Conservation (phyloP, 2,797 vertebrate species). For the Anas bahamensis region DNA sequence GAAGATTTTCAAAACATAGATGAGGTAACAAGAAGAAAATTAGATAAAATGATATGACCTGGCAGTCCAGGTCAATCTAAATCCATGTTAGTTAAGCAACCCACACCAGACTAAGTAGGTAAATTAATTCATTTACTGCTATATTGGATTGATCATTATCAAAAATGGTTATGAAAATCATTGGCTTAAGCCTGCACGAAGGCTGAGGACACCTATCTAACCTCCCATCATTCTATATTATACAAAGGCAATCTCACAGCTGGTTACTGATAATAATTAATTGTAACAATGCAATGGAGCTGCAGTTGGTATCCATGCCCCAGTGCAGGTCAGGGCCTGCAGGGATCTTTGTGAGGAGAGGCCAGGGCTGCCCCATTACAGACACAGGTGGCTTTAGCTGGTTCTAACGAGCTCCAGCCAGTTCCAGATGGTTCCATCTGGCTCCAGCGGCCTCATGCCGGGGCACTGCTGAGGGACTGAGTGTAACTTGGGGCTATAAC, state of each 20-base stretch:
- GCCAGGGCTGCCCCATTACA: accelerated
- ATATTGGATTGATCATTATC: background rate
- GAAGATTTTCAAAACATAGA: background rate
- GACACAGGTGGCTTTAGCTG: accelerated
- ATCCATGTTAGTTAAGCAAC: background rate
- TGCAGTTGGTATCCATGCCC: background rate
- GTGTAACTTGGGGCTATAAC: background rate
- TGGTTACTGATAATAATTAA: background rate
- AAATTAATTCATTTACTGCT: background rate
- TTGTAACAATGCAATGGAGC: background rate
- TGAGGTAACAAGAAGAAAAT: background rate
- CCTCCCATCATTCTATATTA: background rate
- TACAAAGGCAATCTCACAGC: background rate
- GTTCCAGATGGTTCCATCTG: background rate
- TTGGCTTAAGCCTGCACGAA: background rate
- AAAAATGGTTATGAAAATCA: background rate
- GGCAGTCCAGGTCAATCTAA: background rate
- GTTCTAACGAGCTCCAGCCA: background rate
- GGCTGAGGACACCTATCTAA: background rate
- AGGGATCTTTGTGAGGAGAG: background rate
- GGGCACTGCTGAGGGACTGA: background rate
- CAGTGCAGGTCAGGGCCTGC: background rate
- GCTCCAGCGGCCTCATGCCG: background rate
- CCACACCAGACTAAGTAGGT: background rate
- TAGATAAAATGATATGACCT: background rate